phyloP scores from a whole-genome alignment of 2,888 invertebrate genomes.

The Caenorhabditis wallacei region DNA sequence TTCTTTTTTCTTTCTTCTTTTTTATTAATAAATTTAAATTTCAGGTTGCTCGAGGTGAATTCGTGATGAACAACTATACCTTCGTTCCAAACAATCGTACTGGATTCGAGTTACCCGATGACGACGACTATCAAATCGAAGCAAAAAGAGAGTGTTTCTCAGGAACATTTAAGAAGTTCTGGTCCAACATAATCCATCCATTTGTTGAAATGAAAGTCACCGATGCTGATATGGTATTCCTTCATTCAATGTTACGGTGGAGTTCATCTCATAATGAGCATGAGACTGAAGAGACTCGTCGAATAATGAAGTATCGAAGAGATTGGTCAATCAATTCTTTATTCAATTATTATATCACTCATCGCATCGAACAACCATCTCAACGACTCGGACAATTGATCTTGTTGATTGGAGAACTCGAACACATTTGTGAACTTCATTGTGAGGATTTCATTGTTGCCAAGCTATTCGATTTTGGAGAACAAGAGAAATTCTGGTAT shows the following conservation, averaged over 20 bases:
- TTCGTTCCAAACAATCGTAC: constrained; percentile 76
- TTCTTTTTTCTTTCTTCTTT: too few species aligned
- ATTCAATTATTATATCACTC: constrained; percentile 66
- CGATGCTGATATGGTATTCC: constrained; percentile 80
- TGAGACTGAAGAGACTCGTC: not conserved
- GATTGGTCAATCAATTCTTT: constrained; percentile 75
- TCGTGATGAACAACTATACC: constrained; percentile 81
- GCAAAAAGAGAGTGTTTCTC: constrained; percentile 59
- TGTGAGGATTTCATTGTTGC: constrained; percentile 1
- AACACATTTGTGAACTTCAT: constrained; percentile 64
- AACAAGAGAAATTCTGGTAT: not conserved
- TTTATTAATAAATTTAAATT: too few species aligned
- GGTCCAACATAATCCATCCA: constrained; percentile 73
- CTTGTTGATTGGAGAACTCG: constrained; percentile 77
- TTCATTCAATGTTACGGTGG: constrained; percentile 80
- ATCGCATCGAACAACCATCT: constrained; percentile 63
- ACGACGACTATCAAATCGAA: constrained; percentile 72
- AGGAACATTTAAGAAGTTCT: not conserved
- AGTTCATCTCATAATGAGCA: constrained; percentile 62
- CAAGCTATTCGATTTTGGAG: not conserved
- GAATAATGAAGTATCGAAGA: constrained; percentile 65
- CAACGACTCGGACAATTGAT: constrained; percentile 77
- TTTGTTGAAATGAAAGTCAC: constrained; percentile 74
- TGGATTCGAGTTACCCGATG: constrained; percentile 77
- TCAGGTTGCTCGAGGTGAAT: constrained; percentile 70